Evolutionary conservation across 2,888 invertebrate genomes (phyloP).

Genomic region (Cactoblastis cactorum): DNA sequence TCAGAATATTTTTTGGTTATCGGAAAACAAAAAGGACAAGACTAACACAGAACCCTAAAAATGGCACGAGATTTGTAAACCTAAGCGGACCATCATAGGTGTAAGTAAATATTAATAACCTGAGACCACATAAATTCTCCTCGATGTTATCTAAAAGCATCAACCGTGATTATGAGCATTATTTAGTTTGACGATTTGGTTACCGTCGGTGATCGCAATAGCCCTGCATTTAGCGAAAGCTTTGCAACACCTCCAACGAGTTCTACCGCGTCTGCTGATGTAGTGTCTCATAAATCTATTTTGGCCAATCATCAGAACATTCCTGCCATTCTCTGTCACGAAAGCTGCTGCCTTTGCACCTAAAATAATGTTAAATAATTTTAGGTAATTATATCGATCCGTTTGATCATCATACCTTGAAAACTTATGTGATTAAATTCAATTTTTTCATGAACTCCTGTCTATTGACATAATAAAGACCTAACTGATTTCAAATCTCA

Average conservation of each 20-base stretch:
- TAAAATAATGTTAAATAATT: neutral
- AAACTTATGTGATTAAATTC: too few relatives aligned
- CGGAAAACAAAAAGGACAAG: too few relatives aligned
- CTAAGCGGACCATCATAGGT: neutral
- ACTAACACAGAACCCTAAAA: too few relatives aligned
- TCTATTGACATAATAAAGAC: too few relatives aligned
- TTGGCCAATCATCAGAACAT: conserved; percentile 48
- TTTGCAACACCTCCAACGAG: conserved; percentile 60
- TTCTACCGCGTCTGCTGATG: conserved; percentile 47
- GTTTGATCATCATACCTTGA: too few relatives aligned
- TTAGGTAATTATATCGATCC: neutral
- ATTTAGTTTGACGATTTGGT: conserved; percentile 53
- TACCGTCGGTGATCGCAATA: conserved; percentile 54
- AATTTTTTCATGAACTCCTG: too few relatives aligned
- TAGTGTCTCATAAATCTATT: conserved; percentile 59
- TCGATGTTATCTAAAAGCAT: too few relatives aligned
- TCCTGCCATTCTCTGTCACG: conserved; percentile 38
- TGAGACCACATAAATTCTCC: too few relatives aligned
- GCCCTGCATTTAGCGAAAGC: conserved; percentile 57
- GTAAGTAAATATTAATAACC: too few relatives aligned
- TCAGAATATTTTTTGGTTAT: too few relatives aligned
- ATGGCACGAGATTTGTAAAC: too few relatives aligned
- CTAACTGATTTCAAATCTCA: too few relatives aligned
- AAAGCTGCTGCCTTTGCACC: conserved; percentile 26
- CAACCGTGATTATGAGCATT: conserved; percentile 53